Evolutionary conservation across 2,113 vertebrate genomes (phyloP), one percentile per base, ranked within the genome.

Genomic region (Paraplagusia blochii): DNA sequence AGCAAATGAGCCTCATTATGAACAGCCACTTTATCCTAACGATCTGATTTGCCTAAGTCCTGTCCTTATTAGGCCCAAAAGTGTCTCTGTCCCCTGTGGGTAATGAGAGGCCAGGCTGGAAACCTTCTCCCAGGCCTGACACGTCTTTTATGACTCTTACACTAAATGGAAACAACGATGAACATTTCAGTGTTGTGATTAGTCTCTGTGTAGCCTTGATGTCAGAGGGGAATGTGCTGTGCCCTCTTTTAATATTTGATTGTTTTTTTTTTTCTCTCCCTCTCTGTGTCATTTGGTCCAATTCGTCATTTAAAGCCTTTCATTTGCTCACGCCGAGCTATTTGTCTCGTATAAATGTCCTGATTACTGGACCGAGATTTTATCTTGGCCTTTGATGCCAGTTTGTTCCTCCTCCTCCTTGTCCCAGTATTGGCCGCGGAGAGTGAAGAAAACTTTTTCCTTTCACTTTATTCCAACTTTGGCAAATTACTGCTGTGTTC

Each of bases 231-330:
- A 81, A 85, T 84, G 79, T 81, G 76, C 74, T 78, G 73, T 85
- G 84, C 72, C 86, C 88, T 88, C 78, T 90, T 90, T 92, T 90
- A 90, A 91, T 91, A 91, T 91, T 91, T 91, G 83, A 92, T 91
- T 85, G 81, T 87, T 90, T 89, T 87, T 82, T 74, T 43, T 43
- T 90, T 89, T 87, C 81, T 74, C n/a, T 43, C 5, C 17, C 35
- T 17, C 12, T 14, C 75, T 64, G 39, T 64, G 65, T 88, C 89
- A 92, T 92, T 92, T 90, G 46, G 53, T 89, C 89, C 90, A 90
- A 91, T 92, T 90, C 85, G 87, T 92, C 89, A 91, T 85, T 77
- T 74, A 73, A 29, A 65, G 72, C 63, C 84, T 85, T 85, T 91
- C 79, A 86, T 87, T 91, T 79, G 60, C 77, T 60, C 53, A 53